These are phyloP conservation scores for Muschampia plurimacula DNA, from an alignment of 2,888 invertebrate species.

Conservation along the genomic window DNA sequence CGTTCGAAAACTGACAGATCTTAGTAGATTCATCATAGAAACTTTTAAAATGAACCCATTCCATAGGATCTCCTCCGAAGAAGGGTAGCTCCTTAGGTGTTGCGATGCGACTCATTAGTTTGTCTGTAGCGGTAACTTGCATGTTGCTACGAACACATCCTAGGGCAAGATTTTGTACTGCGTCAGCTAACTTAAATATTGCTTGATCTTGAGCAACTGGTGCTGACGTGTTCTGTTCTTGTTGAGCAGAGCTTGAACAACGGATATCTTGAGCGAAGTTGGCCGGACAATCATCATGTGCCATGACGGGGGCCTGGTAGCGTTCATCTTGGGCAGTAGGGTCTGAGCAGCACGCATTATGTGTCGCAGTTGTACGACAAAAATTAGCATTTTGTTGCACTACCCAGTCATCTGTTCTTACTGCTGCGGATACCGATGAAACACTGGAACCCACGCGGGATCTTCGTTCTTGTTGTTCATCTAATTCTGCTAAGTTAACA, in stretches of 20 bases:
- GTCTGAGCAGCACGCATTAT: not conserved
- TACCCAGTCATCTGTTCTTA: constrained; percentile 4
- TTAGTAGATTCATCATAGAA: constrained; percentile 3
- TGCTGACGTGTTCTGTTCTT: not conserved
- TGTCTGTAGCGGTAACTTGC: constrained; percentile 8
- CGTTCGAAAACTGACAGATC: constrained; percentile 19
- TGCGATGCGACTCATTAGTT: constrained; percentile 41
- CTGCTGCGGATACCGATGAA: not conserved
- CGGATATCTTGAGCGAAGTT: not conserved
- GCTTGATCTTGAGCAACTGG: constrained; percentile 6
- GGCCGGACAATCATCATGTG: not conserved
- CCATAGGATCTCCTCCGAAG: constrained; percentile 27
- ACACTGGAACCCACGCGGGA: not conserved
- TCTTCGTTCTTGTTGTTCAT: not conserved
- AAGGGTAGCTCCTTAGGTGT: constrained; percentile 44
- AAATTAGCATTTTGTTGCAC: not conserved
- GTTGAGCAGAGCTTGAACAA: not conserved
- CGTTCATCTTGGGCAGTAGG: not conserved
- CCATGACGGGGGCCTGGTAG: not conserved
- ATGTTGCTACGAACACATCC: not conserved
- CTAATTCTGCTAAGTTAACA: not conserved
- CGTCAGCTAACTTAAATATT: constrained; percentile 33
- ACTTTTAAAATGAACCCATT: constrained; percentile 13
- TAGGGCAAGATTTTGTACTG: constrained; percentile 32
- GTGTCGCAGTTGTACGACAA: not conserved